These are phyloP conservation scores for Gymnogyps californianus DNA, from an alignment of 2,113 vertebrate genomes.

Conservation along the genomic window DNA sequence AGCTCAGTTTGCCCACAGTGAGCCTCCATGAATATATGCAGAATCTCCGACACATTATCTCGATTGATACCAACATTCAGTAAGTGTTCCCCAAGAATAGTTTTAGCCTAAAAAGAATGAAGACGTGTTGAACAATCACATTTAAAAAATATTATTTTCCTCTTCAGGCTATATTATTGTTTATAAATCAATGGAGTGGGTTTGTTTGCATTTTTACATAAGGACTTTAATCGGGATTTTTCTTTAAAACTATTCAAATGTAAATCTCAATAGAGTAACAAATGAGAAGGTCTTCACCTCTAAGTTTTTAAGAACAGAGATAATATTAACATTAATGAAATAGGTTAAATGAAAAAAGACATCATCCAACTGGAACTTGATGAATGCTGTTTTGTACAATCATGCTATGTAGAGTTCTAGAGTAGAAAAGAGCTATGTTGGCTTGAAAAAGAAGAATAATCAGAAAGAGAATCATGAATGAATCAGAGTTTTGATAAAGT, in stretches of 20 bases:
- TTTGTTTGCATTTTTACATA: neutral
- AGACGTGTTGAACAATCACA: neutral
- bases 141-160: neutral
- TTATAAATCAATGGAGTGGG: neutral
- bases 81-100: constrained; percentile 88
- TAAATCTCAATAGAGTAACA: neutral
- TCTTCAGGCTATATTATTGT: neutral
- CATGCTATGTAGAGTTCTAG: neutral
- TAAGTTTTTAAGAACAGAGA: neutral
- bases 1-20: constrained; percentile 85
- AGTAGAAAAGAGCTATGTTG: neutral
- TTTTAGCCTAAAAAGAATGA: constrained; percentile 80
- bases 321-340: neutral
- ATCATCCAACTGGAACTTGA: neutral
- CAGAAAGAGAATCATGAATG: neutral
- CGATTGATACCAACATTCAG: constrained; percentile 87
- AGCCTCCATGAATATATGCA: constrained; percentile 92
- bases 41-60: constrained; percentile 93
- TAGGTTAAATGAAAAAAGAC: neutral
- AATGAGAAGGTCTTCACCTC: neutral
- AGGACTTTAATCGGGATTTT: neutral
- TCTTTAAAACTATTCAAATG: neutral
- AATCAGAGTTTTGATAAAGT: neutral
- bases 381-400: neutral
- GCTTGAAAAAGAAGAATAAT: neutral